These are phyloP conservation scores for Planococcus citri DNA, from an alignment of 1,140 invertebrate genomes.

Conservation along the genomic window DNA sequence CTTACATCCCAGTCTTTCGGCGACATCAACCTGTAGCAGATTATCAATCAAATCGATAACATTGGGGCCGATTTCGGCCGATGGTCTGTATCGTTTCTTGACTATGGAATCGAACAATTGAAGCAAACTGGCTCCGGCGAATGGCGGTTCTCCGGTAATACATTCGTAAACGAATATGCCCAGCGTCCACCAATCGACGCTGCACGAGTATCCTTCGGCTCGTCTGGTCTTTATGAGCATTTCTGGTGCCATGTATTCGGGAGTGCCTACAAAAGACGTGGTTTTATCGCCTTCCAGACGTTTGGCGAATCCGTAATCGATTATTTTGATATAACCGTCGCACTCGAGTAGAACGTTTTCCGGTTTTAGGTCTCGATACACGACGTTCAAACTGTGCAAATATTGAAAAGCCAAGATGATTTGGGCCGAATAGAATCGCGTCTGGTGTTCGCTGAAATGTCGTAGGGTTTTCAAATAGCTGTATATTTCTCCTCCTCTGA, in stretches of 20 bases:
- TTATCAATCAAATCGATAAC: not conserved
- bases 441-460: not conserved
- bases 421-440: slow-evolving; percentile 48
- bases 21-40: not conserved
- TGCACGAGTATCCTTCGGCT: slow-evolving; percentile 68
- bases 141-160: not conserved
- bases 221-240: slow-evolving; percentile 59
- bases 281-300: slow-evolving; percentile 50
- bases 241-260: slow-evolving; percentile 84
- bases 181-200: slow-evolving; percentile 90
- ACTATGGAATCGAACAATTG: not conserved
- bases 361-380: slow-evolving; percentile 90
- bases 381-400: slow-evolving; percentile 71
- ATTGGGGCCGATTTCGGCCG: not conserved
- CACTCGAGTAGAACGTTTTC: slow-evolving; percentile 84
- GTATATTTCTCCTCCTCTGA: not conserved
- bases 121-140: not conserved
- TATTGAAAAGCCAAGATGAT: slow-evolving; percentile 85
- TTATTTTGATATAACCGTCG: slow-evolving; percentile 82
- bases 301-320: slow-evolving; percentile 96
- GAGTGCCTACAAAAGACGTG: slow-evolving; percentile 95
- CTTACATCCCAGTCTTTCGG: not conserved
- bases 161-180: slow-evolving; percentile 37
- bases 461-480: not conserved
- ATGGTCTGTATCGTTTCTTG: not conserved